Conservation (phyloP, 2,888 invertebrate genomes). For the Hydrotaea cyrtoneurina region DNA sequence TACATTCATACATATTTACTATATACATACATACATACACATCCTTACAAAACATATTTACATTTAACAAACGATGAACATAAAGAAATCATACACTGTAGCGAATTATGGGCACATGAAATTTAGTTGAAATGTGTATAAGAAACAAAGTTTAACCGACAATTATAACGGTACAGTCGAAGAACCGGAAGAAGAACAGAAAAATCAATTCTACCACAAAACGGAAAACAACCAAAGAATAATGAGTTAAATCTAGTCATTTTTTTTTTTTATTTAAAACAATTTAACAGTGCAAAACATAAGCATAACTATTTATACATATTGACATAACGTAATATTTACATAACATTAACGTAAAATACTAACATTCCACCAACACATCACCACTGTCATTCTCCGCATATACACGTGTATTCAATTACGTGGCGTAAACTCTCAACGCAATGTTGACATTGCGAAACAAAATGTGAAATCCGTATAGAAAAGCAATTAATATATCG, state of each 20-base stretch:
- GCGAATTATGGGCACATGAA: neutral
- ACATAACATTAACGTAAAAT: neutral
- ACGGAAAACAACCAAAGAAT: constrained; percentile 1
- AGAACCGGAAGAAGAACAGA: neutral
- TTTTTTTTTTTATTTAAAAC: constrained; percentile 38
- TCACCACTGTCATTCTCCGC: neutral
- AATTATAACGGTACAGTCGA: neutral
- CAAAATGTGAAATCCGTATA: constrained; percentile 1
- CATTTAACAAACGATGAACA: neutral
- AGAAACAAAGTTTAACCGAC: constrained; percentile 4
- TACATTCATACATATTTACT: constrained; percentile 26
- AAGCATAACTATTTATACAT: neutral
- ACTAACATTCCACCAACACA: constrained; percentile 2
- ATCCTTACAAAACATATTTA: constrained; percentile 19
- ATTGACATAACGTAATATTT: neutral
- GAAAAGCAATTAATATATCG: constrained; percentile 17
- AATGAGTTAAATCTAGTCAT: constrained; percentile 68
- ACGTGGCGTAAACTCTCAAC: neutral
- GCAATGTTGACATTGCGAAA: neutral
- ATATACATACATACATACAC: constrained; percentile 36
- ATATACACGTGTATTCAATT: neutral
- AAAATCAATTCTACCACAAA: neutral
- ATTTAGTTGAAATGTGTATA: constrained; percentile 6
- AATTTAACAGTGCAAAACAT: constrained; percentile 25
- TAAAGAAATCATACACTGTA: neutral